These are phyloP conservation scores for Parasteatoda tepidariorum DNA, from an alignment of 1,140 invertebrate genomes.

Conservation along the genomic window DNA sequence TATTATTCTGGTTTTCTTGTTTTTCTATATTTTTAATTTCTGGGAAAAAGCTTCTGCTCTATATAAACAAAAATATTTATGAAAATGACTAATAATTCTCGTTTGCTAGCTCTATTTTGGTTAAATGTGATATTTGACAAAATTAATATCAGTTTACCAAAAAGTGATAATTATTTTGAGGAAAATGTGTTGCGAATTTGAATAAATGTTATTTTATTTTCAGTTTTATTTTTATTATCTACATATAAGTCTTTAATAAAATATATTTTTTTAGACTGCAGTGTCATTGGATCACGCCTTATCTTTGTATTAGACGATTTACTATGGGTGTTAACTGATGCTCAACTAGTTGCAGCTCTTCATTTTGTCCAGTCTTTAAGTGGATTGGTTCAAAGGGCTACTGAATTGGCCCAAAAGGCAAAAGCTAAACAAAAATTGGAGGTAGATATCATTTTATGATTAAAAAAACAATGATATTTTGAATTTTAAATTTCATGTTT, in stretches of 20 bases:
- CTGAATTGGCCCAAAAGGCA: conserved; percentile 82
- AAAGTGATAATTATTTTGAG: no score
- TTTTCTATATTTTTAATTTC: no score
- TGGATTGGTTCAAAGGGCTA: conserved; percentile 85
- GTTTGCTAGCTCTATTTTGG: no score
- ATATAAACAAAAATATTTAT: no score
- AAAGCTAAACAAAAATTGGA: conserved; percentile 90
- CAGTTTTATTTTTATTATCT: neutral
- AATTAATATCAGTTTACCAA: no score
- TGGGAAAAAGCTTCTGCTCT: no score
- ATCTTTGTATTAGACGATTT: conserved; percentile 95
- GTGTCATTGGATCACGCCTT: conserved; percentile 90
- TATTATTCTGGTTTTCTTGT: no score
- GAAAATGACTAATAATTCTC: no score
- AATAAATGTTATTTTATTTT: neutral
- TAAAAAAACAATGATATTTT: conserved; percentile 24
- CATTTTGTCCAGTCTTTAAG: conserved; percentile 93
- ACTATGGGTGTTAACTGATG: conserved; percentile 97
- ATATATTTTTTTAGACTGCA: conserved; percentile 82
- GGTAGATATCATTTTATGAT: conserved; percentile 70
- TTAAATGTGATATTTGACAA: no score
- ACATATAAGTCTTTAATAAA: neutral
- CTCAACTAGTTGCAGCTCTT: conserved; percentile 93
- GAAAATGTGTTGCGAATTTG: no score
- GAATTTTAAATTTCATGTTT: neutral